Evolutionary conservation across 2,113 vertebrate species (phyloP).

Genomic region (Cygnus atratus): DNA sequence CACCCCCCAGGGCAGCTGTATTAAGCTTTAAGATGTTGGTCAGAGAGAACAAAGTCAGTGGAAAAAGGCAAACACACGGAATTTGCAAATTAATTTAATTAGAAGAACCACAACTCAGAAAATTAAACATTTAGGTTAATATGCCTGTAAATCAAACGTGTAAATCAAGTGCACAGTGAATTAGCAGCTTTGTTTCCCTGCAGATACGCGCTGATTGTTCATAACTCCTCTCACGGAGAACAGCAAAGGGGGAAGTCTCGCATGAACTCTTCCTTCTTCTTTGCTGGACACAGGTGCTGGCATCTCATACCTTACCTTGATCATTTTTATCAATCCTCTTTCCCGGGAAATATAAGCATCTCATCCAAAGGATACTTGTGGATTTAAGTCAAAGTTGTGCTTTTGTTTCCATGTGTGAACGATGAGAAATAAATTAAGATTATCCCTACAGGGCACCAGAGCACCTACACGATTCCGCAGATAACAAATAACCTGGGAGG

Average conservation of each 20-base stretch:
- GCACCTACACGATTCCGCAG: neutral
- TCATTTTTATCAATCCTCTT: constrained; percentile 7
- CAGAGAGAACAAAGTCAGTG: neutral
- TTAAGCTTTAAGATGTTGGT: neutral
- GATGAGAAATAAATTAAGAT: neutral
- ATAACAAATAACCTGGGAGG: neutral
- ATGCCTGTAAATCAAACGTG: neutral
- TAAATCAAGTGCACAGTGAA: neutral
- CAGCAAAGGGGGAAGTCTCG: neutral
- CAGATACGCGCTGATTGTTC: neutral
- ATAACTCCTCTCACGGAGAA: neutral
- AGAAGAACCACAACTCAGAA: neutral
- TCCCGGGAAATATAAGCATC: constrained; percentile 57
- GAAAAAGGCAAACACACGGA: neutral
- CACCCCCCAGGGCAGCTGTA: neutral
- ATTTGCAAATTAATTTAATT: neutral
- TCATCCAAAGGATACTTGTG: neutral
- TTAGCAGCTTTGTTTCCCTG: neutral
- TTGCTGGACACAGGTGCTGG: constrained; percentile 11
- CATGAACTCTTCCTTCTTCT: neutral
- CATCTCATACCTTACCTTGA: constrained; percentile 59
- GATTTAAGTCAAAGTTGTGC: neutral
- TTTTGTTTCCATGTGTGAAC: neutral
- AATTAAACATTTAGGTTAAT: neutral
- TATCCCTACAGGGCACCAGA: neutral